These are phyloP conservation scores for Willowsia nigromaculata DNA, from an alignment of 2,888 invertebrate species.

Conservation along the genomic window DNA sequence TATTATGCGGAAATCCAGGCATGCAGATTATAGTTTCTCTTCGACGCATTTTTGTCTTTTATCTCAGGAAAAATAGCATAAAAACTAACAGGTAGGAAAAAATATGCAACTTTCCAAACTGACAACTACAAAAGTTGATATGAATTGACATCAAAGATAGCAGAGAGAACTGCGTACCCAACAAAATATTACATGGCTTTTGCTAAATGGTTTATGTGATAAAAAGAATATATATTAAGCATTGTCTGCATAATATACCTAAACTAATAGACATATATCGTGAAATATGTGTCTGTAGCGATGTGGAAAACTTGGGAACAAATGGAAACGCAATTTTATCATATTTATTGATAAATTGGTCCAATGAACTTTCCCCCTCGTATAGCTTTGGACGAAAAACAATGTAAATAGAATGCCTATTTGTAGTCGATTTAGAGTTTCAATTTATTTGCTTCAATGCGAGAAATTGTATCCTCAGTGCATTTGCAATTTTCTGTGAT, in stretches of 20 bases:
- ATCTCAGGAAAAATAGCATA: not conserved
- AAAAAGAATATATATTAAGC: not conserved
- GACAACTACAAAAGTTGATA: conserved; percentile 13
- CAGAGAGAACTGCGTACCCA: not conserved
- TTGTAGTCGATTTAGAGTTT: not conserved
- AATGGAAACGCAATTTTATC: not conserved
- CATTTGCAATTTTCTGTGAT: no score
- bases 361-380: not conserved
- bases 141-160: not conserved
- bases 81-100: not conserved
- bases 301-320: not conserved
- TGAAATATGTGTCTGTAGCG: no score
- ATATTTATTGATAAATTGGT: conserved; percentile 23
- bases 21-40: not conserved
- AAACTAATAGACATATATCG: no score
- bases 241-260: not conserved
- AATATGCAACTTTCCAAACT: not conserved
- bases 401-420: not conserved
- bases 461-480: no score
- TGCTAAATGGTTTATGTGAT: not conserved
- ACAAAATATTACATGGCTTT: not conserved
- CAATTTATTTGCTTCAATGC: not conserved
- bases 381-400: not conserved
- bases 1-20: conserved; percentile 29
- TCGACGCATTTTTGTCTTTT: not conserved